Evolutionary conservation across 2,888 invertebrate genomes (phyloP), one percentile per base, ranked within the genome.

Genomic region (Campaea margaritaria): DNA sequence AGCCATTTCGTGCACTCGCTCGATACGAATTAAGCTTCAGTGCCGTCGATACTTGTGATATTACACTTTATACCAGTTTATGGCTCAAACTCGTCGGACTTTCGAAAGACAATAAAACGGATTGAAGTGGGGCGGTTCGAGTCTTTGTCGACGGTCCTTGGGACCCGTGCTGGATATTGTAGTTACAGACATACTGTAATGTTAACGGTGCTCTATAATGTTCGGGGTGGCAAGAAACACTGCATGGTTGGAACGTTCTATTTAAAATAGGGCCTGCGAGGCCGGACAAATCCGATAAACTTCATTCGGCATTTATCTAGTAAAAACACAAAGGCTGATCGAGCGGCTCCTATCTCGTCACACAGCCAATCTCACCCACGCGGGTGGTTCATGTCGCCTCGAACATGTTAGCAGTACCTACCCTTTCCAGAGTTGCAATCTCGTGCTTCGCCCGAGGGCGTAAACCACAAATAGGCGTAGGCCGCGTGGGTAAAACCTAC

Each of bases 31-130:
- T 79, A 78, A 70, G 76, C 56, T 70, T 69, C 81, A 83, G 85
- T 86, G 85, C 86, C 87, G 87, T 87, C 87, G 79, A 85, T 77
- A 78, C 73, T 80, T 87, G 86, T 89, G 89, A 87, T 88, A 89
- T 83, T 84, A 79, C 70, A 68, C 68, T 75, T 69, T 76, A 79
- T 72, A 73, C 70, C 75, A 72, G 72, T 75, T 73, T 75, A 75
- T 72, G 81, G 78, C 73, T 78, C 65, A 73, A 70, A 74, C 75
- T 79, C 72, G 72, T 64, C 34, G 42, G 56, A 53, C 56, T 62
- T 53, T 53, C 57, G 51, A 54, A 51, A 56, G 59, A 69, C 81
- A 79, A 77, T 83, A 78, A 80, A 75, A 74, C 74, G 75, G 76
- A 81, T 80, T 78, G 75, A 76, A 78, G 74, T 78, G 77, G 73